Conservation (phyloP, 2,113 vertebrate species). For the Heteronetta atricapilla region DNA sequence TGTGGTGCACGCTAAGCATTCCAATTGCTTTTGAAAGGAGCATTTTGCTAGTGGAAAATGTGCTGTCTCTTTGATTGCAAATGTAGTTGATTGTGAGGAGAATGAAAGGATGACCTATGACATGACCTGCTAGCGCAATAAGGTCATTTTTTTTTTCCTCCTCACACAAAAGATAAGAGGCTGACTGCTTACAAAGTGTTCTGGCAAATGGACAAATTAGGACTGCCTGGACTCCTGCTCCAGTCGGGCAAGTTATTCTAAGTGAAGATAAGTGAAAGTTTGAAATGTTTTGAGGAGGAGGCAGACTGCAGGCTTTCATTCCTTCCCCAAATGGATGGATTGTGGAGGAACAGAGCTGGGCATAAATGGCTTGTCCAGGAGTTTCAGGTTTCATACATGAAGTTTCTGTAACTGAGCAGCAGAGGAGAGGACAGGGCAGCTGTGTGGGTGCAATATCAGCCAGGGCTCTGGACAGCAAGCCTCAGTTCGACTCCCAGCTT, state of each 20-base stretch:
- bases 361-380: not conserved
- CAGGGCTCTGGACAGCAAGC: not conserved
- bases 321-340: conserved; percentile 23
- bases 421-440: not conserved
- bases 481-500: not conserved
- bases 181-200: conserved; percentile 75
- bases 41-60: conserved; percentile 51
- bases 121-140: conserved; percentile 61
- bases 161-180: conserved; percentile 70
- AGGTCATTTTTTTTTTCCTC: conserved; percentile 41
- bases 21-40: conserved; percentile 54
- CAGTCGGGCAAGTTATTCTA: conserved; percentile 52
- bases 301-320: not conserved
- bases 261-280: conserved; percentile 70
- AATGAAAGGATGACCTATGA: conserved; percentile 74
- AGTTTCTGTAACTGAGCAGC: not conserved
- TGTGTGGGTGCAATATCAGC: rapidly evolving
- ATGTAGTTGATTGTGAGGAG: conserved; percentile 69
- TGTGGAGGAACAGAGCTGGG: not conserved
- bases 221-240: conserved; percentile 33
- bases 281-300: conserved; percentile 60
- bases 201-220: conserved; percentile 74
- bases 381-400: conserved; percentile 23
- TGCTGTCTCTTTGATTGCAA: conserved; percentile 68
- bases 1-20: conserved; percentile 5